Evolutionary conservation across 2,113 vertebrate genomes (phyloP), one percentile per base, ranked within the genome.

Genomic region (Argyrosomus japonicus): DNA sequence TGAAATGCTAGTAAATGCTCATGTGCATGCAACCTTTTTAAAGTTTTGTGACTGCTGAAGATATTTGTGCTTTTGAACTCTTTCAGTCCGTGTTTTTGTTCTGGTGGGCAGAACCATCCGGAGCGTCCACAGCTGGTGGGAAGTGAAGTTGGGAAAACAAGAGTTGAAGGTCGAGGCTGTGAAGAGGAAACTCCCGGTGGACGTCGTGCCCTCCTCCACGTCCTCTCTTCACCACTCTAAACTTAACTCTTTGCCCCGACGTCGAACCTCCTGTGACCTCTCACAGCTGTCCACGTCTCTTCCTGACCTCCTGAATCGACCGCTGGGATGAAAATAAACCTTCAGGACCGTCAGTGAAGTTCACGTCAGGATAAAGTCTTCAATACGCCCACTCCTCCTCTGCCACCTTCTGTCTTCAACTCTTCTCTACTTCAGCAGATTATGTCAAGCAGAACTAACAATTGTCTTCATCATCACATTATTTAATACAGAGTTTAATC

Each of bases 191-290:
- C 19, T 77, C 81, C 40, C n/a, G 0, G n/a, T 2, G 68, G 75
- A 61, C n/a, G 1, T n/a, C 21, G 5, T 7, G 15, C 3, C 3
- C 56, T 48, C 27, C 62, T 3, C 7, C 19, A 0, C 0, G 13
- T 77, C 68, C 17, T 67, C 48, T 17, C 25, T 15, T 57, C 65
- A 61, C 77, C 56, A 45, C 72, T 1, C 27, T n/a, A 58, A 47
- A 65, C 77, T 21, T 27, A 19, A 36, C 36, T 73, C 48, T 62
- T 50, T 45, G 32, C 32, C 14, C 51, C 2, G 64, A 70, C 65
- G 3, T 29, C 17, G 25, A n/a, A 57, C 81, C 77, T 60, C 18
- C 77, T 14, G 27, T 9, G 19, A 77, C 64, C 70, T 75, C 75
- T 78, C 63, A 21, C 77, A 58, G 53, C 76, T 67, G 75, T 1